Evolutionary conservation across 2,113 vertebrate species (phyloP).

Genomic region (Protomyctophum bolini): DNA sequence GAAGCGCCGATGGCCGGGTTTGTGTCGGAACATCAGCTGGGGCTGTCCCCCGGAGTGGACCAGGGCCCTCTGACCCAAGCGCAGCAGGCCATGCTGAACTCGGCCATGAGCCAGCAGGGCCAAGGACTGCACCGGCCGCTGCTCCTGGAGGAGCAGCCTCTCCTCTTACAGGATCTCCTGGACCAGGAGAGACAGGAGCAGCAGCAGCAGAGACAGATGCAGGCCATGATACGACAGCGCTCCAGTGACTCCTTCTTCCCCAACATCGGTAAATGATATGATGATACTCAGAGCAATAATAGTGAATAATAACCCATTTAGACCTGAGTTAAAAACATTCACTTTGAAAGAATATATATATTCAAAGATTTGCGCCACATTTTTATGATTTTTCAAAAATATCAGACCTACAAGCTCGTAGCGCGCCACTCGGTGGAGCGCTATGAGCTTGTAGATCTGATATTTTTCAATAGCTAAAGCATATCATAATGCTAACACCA

Average conservation of each 20-base stretch:
- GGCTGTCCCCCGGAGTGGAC: conserved; percentile 69
- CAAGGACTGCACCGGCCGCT: conserved; percentile 86
- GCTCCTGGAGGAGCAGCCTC: conserved; percentile 93
- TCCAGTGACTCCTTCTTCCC: conserved; percentile 93
- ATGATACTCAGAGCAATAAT: conserved; percentile 25
- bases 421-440: no score
- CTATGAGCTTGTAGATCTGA: no score
- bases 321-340: no score
- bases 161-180: conserved; percentile 93
- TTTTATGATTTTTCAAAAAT: no score
- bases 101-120: conserved; percentile 76
- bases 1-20: conserved; percentile 71
- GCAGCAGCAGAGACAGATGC: conserved; percentile 98
- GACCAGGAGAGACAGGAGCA: conserved; percentile 98
- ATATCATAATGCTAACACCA: no score
- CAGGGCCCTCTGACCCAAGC: conserved; percentile 60
- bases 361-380: no score
- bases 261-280: conserved; percentile 89
- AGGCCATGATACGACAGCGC: conserved; percentile 97
- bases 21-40: conserved; percentile 66
- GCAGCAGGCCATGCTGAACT: conserved; percentile 83
- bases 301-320: no score
- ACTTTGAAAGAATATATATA: no score
- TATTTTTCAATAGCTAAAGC: no score
- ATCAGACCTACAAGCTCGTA: no score